Evolutionary conservation across 2,888 invertebrate species (phyloP).

Genomic region (Drosophila robusta): DNA sequence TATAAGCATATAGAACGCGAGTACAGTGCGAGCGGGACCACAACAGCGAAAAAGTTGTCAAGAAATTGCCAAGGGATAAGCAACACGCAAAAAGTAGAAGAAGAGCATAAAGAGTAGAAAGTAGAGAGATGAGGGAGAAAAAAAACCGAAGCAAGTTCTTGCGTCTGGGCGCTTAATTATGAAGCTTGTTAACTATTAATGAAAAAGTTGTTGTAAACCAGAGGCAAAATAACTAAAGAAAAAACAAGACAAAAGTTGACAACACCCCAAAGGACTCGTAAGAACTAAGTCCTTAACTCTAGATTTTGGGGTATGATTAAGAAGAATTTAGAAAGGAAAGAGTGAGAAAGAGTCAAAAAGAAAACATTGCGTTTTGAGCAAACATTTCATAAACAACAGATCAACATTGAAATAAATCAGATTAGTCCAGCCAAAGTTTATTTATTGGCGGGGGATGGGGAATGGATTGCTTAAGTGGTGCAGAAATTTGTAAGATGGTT

Average conservation of each 20-base stretch:
- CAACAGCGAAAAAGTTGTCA: constrained; percentile 26
- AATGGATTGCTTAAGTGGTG: neutral
- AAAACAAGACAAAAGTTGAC: constrained; percentile 27
- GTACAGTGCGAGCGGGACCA: constrained; percentile 10
- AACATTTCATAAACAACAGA: constrained; percentile 17
- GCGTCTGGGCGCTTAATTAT: constrained; percentile 72
- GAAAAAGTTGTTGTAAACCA: constrained; percentile 72
- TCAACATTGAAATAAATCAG: constrained; percentile 12
- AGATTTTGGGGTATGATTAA: constrained; percentile 4
- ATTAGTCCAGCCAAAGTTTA: constrained; percentile 1
- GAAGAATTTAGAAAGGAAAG: no score
- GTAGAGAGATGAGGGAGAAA: neutral
- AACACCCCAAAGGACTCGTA: constrained; percentile 11
- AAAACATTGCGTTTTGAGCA: constrained; percentile 6
- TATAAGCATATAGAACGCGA: constrained; percentile 44
- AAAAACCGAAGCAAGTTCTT: constrained; percentile 36
- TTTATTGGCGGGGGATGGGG: neutral
- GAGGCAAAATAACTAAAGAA: constrained; percentile 32
- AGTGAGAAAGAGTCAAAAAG: neutral
- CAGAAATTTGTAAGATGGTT: neutral
- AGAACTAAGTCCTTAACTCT: constrained; percentile 9
- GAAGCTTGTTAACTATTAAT: constrained; percentile 81
- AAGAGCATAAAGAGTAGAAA: constrained; percentile 7
- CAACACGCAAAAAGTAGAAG: constrained; percentile 14
- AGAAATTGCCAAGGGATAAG: constrained; percentile 44